phyloP scores from a whole-genome alignment of 2,888 invertebrate genomes.

The Microctonus aethiopoides region DNA sequence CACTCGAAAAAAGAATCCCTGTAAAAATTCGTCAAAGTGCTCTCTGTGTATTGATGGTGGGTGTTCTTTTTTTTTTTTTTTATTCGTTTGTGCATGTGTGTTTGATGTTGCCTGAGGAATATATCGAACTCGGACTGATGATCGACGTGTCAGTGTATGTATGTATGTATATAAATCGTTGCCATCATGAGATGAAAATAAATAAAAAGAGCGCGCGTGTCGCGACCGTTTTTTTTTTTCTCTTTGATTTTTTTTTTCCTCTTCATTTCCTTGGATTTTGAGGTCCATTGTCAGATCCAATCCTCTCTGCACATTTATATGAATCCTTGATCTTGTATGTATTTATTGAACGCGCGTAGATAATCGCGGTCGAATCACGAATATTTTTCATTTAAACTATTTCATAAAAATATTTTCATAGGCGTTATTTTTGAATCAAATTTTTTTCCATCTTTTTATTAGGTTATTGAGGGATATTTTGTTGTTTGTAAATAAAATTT shows the following conservation, averaged over 20 bases:
- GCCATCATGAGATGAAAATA: background rate
- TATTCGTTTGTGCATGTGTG: background rate
- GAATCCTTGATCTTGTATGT: background rate
- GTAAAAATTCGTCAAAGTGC: background rate
- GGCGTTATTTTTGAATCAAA: conserved; percentile 1
- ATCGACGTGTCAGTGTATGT: conserved; percentile 1
- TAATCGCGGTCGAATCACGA: conserved; percentile 3
- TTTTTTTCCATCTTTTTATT: background rate
- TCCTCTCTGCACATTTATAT: background rate
- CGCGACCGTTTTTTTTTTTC: conserved; percentile 7
- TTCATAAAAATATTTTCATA: conserved; percentile 1
- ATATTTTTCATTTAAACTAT: background rate
- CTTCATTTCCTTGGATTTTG: background rate
- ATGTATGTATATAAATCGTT: background rate
- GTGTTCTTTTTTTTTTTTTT: background rate
- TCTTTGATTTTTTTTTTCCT: background rate
- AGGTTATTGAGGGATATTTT: background rate
- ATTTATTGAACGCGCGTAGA: background rate
- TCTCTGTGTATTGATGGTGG: background rate
- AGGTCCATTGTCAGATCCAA: background rate
- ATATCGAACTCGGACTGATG: background rate
- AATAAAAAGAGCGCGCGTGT: background rate
- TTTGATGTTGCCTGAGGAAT: background rate
- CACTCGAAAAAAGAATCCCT: background rate
- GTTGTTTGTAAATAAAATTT: background rate